Evolutionary conservation across 2,888 invertebrate genomes (phyloP), one percentile per base, ranked within the genome.

Genomic region (Liopterus haemorrhoidalis): DNA sequence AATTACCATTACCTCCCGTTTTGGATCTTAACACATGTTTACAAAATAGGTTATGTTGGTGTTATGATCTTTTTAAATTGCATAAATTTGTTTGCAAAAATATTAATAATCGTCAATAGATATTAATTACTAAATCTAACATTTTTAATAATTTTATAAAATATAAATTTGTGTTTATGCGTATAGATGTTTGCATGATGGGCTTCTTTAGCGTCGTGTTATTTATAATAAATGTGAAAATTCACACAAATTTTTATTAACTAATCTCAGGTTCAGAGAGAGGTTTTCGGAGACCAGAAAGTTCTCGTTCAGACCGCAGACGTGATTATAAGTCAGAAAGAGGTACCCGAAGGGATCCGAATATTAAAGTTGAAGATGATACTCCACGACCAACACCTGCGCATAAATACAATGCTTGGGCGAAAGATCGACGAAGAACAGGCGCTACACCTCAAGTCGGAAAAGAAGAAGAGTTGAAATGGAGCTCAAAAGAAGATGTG

Each of bases 311-410:
- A 12, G 41, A 51, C 39, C 50, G 48, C 39, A 27, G 24, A n/a
- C 27, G 44, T 39, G 30, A 46, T 32, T 8, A 27, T 25, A 21
- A 41, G 21, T 38, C 38, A 28, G 44, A 45, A n/a, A 37, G 36
- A 21, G 40, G 49, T 30, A 49, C 49, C 9, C 33, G 50, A 32
- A 49, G 41, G 21, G 30, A 48, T 19, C 20, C 66, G 46, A 71
- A 68, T 48, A 70, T 69, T 45, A 66, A 67, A 53, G 62, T 64
- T 2, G 75, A 76, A 50, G 81, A 82, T 45, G 79, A 82, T 48
- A 86, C 89, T 1, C 83, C 86, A 0, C 73, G 85, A 58, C 85
- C 91, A 20, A 92, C 94, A 1, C 95, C 95, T 1, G 80, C 84
- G 0, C 88, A 93, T 65, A 89, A 84, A 52, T 87, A 81, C 57